Evolutionary conservation across 2,797 vertebrate genomes (phyloP), one percentile per base, ranked within the genome.

Genomic region (Ceryle rudis): DNA sequence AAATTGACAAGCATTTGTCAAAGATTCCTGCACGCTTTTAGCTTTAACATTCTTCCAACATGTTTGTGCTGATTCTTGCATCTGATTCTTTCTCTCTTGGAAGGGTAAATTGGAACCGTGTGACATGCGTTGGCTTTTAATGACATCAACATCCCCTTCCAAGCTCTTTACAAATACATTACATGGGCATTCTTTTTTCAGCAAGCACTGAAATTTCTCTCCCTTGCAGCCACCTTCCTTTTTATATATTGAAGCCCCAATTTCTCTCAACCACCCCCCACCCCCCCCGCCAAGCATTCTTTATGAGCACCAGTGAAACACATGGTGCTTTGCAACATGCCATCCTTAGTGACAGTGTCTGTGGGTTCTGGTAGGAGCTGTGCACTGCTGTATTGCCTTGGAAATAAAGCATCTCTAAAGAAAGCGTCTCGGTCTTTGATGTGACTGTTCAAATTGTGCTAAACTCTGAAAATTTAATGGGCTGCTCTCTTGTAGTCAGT

Each of bases 151-250:
- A 21, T 17, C 57, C 28, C 12, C 44, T 55, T 64, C 78, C 31
- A 55, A 44, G 58, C 51, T 71, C 4, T 91, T 41, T 33, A n/a
- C 1, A 17, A 4, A 0, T 5, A 35, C 49, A 15, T 61, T 81
- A 89, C 73, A 66, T 18, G 71, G 89, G 89, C 67, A 78, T 95
- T 96, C 47, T 75, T 71, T 35, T 31, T 71, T 89, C 44, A 93
- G 47, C 39, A 49, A 67, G 49, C 31, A 33, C 54, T 57, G 75
- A 15, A 62, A 23, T 61, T 82, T 66, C 29, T 67, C 26, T 88
- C 65, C 69, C 60, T 73, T 37, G 54, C 62, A 66, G 47, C 47
- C 37, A 11, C 55, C 80, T 84, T 87, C 57, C 52, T 47, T 77
- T 86, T 87, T 57, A 29, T 37, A 22, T 18, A 44, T 1, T 7